Evolutionary conservation across 2,113 vertebrate species (phyloP).

Genomic region (Lophochroa leadbeateri): DNA sequence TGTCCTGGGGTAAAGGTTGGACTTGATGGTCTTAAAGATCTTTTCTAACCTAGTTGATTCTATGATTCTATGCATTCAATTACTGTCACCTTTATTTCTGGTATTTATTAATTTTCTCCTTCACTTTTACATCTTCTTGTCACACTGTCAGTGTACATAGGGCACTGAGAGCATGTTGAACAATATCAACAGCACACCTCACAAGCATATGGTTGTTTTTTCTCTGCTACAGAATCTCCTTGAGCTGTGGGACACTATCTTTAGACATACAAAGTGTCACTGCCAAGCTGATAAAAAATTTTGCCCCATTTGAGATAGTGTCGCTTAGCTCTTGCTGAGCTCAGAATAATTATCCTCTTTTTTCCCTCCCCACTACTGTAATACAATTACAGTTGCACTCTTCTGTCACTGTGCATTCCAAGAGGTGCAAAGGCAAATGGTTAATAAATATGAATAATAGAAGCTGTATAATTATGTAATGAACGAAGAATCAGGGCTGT

Average conservation of each 20-base stretch:
- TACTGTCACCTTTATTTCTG: background rate
- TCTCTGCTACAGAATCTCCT: background rate
- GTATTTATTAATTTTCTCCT: constrained; percentile 2
- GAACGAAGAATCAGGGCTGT: background rate
- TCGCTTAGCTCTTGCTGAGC: background rate
- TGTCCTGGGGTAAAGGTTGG: background rate
- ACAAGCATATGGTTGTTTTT: background rate
- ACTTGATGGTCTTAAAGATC: background rate
- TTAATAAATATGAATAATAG: background rate
- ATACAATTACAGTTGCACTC: background rate
- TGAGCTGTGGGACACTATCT: background rate
- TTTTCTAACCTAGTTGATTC: background rate
- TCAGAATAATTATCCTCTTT: background rate
- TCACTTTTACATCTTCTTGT: background rate
- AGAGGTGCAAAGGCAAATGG: background rate
- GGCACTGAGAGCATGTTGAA: background rate
- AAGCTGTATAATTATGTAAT: background rate
- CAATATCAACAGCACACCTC: background rate
- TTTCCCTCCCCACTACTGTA: background rate
- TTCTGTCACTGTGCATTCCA: background rate
- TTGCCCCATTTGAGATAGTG: background rate
- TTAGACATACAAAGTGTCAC: background rate
- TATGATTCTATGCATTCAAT: background rate
- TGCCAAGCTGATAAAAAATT: background rate
- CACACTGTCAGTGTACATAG: background rate